Evolutionary conservation across 1,140 invertebrate genomes (phyloP).

Genomic region (Anoplophora glabripennis): DNA sequence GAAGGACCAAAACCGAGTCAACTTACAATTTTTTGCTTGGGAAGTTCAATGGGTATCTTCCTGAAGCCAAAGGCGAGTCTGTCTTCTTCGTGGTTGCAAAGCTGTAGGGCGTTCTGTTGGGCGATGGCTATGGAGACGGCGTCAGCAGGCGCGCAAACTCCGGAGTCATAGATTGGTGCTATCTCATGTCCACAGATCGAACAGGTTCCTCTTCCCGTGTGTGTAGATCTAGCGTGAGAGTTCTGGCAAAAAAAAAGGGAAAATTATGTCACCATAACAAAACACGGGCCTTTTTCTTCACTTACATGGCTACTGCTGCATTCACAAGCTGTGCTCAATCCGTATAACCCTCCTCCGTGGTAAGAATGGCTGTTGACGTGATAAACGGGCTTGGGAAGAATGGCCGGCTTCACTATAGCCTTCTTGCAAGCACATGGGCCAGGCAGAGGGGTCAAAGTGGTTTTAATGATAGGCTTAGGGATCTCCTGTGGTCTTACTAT

Average conservation of each 20-base stretch:
- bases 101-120: conserved; percentile 11
- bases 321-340: not conserved
- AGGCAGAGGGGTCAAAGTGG: not conserved
- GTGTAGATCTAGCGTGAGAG: not conserved
- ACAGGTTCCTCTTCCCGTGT: too few relatives aligned
- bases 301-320: conserved; percentile 6
- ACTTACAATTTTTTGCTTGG: conserved; percentile 7
- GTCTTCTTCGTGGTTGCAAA: conserved; percentile 13
- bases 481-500: conserved; percentile 11
- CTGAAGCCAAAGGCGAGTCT: conserved; percentile 22
- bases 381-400: conserved; percentile 11
- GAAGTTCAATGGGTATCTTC: conserved; percentile 21
- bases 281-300: not conserved
- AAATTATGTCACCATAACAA: not conserved
- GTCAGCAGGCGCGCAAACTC: conserved; percentile 14
- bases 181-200: too few relatives aligned
- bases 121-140: conserved; percentile 21
- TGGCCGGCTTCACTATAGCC: conserved; percentile 16
- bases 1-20: not conserved
- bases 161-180: not conserved
- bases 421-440: conserved; percentile 14
- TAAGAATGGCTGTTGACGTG: not conserved
- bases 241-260: not conserved
- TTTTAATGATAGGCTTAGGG: not conserved
- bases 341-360: not conserved